Base-by-base conservation (phyloP, 2,797 vertebrate species). In the Gastrophryne carolinensis region DNA sequence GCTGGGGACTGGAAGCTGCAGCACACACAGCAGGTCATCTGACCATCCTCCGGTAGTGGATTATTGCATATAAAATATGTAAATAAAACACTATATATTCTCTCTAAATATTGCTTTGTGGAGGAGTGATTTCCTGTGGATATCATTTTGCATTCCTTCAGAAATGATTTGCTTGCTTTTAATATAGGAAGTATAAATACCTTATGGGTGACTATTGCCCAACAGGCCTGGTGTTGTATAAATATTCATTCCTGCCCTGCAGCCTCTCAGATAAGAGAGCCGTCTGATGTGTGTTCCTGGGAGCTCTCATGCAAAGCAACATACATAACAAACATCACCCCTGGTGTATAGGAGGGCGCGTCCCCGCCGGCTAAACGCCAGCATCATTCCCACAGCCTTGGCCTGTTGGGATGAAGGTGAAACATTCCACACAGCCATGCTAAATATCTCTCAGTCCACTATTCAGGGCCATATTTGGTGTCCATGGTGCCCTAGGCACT, bases 141-240 rank as follows among this genome's bases (percentile, higher is more conserved):
- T 29, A 64, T 65, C 24, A 47, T 44, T 65, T 65, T 32, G n/a
- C 62, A 47, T 47, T 47, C 62, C 44, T 30, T 44, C 3, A 34
- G 62, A 32, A 50, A 65, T 32, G 49, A 50, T 41, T 56, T 69
- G 19, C 10, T 29, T 57, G 52, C 44, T 41, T 57, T 15, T 7
- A 41, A 57, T 39, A 21, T 10, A 2, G 5, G 54, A 67, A 24
- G 30, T 23, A 67, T 17, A 41, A 56, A 69, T 37, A 41, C 27
- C 35, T 52, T 21, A n/a, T 17, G 21, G 66, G 21, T 13, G 57
- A 27, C 27, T 5, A n/a, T 19, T 29, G 52, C 15, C 19, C 2
- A 5, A 8, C 24, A 7, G 7, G n/a, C 24, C 30, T 24, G 23
- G 53, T 56, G 23, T 32, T 6, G 3, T 23, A 56, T 41, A 57